These are phyloP conservation scores for Petrocephalus sullivani DNA, from an alignment of 2,797 vertebrate genomes.

Conservation along the genomic window DNA sequence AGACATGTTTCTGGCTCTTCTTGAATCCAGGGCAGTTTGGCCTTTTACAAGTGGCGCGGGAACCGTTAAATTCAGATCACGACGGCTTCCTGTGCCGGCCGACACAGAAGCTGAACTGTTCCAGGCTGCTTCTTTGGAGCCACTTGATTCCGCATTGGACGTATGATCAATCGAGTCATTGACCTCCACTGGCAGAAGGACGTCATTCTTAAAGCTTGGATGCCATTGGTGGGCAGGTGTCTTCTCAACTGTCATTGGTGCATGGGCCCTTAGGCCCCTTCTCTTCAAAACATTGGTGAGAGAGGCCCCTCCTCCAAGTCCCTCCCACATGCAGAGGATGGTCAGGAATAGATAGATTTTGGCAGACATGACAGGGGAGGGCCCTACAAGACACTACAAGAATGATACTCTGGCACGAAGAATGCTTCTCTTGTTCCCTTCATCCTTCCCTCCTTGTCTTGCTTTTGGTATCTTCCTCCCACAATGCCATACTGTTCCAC, in stretches of 20 bases:
- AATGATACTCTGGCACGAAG: conserved; percentile 17
- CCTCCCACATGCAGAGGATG: conserved; percentile 41
- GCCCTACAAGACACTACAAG: background rate
- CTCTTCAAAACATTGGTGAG: conserved; percentile 31
- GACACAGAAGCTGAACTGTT: background rate
- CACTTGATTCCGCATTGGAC: background rate
- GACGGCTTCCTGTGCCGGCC: background rate
- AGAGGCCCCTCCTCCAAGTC: conserved; percentile 23
- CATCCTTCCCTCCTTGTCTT: conserved; percentile 16
- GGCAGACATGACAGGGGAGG: conserved; percentile 39
- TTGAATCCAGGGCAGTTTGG: background rate
- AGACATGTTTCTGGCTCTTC: background rate
- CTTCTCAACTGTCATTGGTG: conserved; percentile 28
- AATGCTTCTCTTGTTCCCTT: conserved; percentile 24
- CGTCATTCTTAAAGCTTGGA: conserved; percentile 21
- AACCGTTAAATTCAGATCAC: background rate
- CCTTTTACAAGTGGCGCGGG: background rate
- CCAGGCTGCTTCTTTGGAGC: background rate
- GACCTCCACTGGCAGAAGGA: conserved; percentile 16
- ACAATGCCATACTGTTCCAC: conserved; percentile 16
- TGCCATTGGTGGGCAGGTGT: conserved; percentile 29
- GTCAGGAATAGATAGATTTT: conserved; percentile 43
- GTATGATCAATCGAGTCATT: conserved; percentile 25
- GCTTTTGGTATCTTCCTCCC: conserved; percentile 6
- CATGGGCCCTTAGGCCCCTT: conserved; percentile 27